These are phyloP conservation scores for Nibea albiflora DNA, from an alignment of 2,113 vertebrate species.

Conservation along the genomic window DNA sequence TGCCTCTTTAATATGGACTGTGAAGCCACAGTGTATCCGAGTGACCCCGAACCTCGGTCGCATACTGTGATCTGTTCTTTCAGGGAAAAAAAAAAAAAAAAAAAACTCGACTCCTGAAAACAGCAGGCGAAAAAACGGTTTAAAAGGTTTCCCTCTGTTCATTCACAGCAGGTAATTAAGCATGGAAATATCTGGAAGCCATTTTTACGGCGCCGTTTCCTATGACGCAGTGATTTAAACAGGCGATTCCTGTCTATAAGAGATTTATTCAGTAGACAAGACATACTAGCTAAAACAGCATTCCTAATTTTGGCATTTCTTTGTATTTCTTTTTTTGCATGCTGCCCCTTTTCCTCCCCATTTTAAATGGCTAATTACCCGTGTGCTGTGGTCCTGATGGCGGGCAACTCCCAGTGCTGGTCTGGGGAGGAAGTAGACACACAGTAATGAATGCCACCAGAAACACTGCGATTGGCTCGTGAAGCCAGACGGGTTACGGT, in stretches of 20 bases:
- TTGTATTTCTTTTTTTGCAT: neutral
- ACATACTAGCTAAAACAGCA: conserved; percentile 29
- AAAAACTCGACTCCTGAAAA: conserved; percentile 65
- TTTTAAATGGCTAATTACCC: conserved; percentile 38
- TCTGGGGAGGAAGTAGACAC: conserved; percentile 5
- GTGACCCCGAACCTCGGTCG: conserved; percentile 55
- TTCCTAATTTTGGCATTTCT: conserved; percentile 35
- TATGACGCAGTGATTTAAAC: conserved; percentile 70
- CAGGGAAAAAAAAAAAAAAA: neutral
- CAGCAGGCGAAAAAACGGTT: conserved; percentile 59
- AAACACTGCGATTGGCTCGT: neutral
- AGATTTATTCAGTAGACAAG: conserved; percentile 58
- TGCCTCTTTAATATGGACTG: conserved; percentile 63
- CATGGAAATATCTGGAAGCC: conserved; percentile 79
- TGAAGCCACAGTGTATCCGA: conserved; percentile 57
- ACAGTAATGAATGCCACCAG: conserved; percentile 31
- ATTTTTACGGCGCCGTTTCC: conserved; percentile 69
- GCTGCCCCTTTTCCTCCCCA: conserved; percentile 2
- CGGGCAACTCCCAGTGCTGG: conserved; percentile 22
- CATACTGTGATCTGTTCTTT: conserved; percentile 53
- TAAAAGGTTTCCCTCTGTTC: conserved; percentile 75
- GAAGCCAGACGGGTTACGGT: conserved; percentile 18
- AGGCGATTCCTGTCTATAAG: conserved; percentile 58
- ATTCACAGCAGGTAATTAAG: conserved; percentile 76
- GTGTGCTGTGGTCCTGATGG: conserved; percentile 19